Evolutionary conservation across 2,113 vertebrate species (phyloP), one percentile per base, ranked within the genome.

Genomic region (Uria lomvia): DNA sequence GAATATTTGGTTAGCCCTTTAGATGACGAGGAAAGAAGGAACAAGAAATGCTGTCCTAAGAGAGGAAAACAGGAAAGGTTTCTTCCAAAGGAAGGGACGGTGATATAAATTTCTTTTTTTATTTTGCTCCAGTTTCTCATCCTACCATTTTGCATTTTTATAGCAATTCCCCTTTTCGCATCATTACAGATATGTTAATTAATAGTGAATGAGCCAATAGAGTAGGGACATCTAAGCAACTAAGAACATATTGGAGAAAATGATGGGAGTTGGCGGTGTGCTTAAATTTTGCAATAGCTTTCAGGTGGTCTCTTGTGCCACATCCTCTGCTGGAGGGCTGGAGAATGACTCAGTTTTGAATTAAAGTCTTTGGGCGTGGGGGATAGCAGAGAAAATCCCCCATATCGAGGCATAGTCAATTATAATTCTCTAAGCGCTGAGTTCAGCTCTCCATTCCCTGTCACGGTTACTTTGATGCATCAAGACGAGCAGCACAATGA

Each of bases 291-390:
- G 36, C 47, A 67, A 8, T n/a, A 50, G 4, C 17, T 50, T 78
- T 78, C 27, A 43, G 16, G 20, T 40, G 8, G 6, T 66, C 5
- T 76, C 36, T 38, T 16, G 22, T 34, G 22, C 17, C 40, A 38
- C 15, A 45, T 27, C 32, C 18, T 45, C 47, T 60, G 16, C 29
- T 49, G n/a, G 9, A 23, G 29, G 34, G 17, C 7, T 50, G 42
- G 15, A 59, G 49, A 58, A 58, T 17, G 68, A 30, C 9, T 68
- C 30, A 20, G n/a, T 16, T 34, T 23, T 38, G 13, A 15, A 4
- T 24, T 24, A 19, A 53, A 62, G 42, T 17, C 42, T 45, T n/a
- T 0, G 0, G 21, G 29, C 5, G 1, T 9, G 72, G 58, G 21
- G 5, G 4, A 24, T 10, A 32, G 45, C 13, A 52, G 56, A 36